Conservation (phyloP, 2,888 invertebrate species). For the Idaea dimidiata region DNA sequence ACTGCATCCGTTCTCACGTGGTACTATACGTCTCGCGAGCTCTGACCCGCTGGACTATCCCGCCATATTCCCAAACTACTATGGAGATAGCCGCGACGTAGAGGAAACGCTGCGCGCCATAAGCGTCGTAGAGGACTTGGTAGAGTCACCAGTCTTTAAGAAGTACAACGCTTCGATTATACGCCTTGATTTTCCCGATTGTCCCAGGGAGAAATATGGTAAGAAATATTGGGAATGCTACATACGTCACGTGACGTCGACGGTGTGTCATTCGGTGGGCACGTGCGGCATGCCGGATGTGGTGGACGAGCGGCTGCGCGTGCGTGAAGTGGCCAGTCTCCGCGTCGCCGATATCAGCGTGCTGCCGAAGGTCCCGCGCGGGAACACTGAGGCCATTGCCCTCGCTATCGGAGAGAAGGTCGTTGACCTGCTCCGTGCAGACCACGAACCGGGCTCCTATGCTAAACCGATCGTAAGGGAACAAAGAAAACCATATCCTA, state of each 20-base stretch:
- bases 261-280: constrained; percentile 53
- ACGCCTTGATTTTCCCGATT: constrained; percentile 37
- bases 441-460: constrained; percentile 8
- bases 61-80: constrained; percentile 49
- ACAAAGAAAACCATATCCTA: background rate
- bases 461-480: background rate
- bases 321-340: constrained; percentile 44
- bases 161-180: constrained; percentile 38
- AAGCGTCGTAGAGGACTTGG: constrained; percentile 41
- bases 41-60: constrained; percentile 40
- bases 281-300: constrained; percentile 47
- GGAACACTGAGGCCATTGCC: constrained; percentile 50
- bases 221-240: constrained; percentile 54
- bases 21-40: constrained; percentile 45
- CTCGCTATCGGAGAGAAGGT: constrained; percentile 55
- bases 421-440: constrained; percentile 40
- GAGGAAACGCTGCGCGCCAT: constrained; percentile 43
- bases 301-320: constrained; percentile 46
- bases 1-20: constrained; percentile 46
- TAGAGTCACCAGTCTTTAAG: constrained; percentile 33
- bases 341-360: constrained; percentile 51
- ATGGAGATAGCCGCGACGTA: constrained; percentile 45
- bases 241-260: constrained; percentile 50
- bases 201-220: constrained; percentile 31
- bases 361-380: constrained; percentile 44